Percentiles rank a stretch among this genome's conserved stretches.
Evolutionary conservation across 1,140 invertebrate species (phyloP).

Genomic region (Temnothorax longispinosus): DNA sequence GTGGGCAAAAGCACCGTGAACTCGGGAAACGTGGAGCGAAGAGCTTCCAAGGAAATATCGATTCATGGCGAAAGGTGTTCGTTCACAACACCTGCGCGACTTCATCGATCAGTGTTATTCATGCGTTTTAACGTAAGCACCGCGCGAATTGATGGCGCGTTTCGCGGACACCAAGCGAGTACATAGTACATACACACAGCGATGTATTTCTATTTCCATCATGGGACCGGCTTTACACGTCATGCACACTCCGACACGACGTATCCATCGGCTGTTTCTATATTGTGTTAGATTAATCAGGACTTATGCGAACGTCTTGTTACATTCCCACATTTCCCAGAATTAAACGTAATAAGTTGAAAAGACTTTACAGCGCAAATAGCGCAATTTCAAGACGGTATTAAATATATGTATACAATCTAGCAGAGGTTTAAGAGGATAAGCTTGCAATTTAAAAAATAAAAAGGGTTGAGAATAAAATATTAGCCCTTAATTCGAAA

Average conservation of each 20-base stretch:
- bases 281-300: slow-evolving; percentile 20
- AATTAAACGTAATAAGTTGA: neutral
- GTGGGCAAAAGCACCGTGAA: neutral
- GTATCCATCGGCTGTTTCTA: neutral
- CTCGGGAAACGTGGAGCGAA: neutral
- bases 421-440: neutral
- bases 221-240: neutral
- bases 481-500: neutral
- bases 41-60: slow-evolving; percentile 50
- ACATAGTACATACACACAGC: neutral
- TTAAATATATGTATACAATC: neutral
- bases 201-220: slow-evolving; percentile 18
- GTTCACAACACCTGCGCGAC: slow-evolving; percentile 64
- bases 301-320: slow-evolving; percentile 3
- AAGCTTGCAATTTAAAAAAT: neutral
- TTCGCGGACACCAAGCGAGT: neutral
- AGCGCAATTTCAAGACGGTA: neutral
- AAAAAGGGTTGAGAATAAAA: neutral
- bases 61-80: slow-evolving; percentile 44
- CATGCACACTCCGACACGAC: neutral
- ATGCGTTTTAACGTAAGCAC: slow-evolving; percentile 34
- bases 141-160: slow-evolving; percentile 1
- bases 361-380: neutral
- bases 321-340: neutral
- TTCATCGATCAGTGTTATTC: slow-evolving; percentile 58